Base-by-base conservation (phyloP, 2,113 vertebrate species). In the Oreochromis spilurus region DNA sequence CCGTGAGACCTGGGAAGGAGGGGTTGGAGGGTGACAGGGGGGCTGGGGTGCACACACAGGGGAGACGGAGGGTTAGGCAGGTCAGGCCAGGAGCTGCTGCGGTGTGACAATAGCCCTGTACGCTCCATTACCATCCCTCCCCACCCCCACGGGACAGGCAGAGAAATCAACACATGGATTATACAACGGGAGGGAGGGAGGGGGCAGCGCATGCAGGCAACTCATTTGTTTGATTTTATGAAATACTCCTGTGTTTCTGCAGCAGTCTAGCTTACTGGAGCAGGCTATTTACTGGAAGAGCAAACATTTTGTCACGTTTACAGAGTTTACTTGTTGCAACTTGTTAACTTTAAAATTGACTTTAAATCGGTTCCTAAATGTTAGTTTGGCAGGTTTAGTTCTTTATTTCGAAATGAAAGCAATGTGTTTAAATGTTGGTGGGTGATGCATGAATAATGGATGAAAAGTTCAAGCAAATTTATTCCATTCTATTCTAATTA, bases 401-500 rank as follows among this genome's bases (percentile, higher is more conserved):
- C 40, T 88, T 65, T 89, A 52, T 88, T 92, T 89, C 54, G 21
- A 87, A 93, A 90, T 89, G n/a, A 87, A 91, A 91, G 84, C 24
- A 19, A 87, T 36, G 81, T 79, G 57, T 92, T 83, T 91, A 88
- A 85, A 88, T 81, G 62, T 65, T 1, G n/a, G 43, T 81, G 58
- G n/a, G 4, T 31, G 60, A 79, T 43, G 60, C 38, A 92, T 94
- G 88, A 92, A 94, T 93, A 87, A 94, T 94, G 87, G 5, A 93
- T 93, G 84, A 65, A 88, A 91, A 90, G 88, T 94, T 91, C 79
- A 90, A 79, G 89, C 87, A 89, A 93, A 91, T 93, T 84, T 87
- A 90, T 95, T 91, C 91, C 26, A 45, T 89, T 88, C 81, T 78
- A 77, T 82, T 94, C 88, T 93, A 95, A 94, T 93, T 92, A 90